Percentiles rank a stretch among this genome's conserved stretches.
Conservation (phyloP, 2,797 vertebrate genomes). For the Calcarius lapponicus region DNA sequence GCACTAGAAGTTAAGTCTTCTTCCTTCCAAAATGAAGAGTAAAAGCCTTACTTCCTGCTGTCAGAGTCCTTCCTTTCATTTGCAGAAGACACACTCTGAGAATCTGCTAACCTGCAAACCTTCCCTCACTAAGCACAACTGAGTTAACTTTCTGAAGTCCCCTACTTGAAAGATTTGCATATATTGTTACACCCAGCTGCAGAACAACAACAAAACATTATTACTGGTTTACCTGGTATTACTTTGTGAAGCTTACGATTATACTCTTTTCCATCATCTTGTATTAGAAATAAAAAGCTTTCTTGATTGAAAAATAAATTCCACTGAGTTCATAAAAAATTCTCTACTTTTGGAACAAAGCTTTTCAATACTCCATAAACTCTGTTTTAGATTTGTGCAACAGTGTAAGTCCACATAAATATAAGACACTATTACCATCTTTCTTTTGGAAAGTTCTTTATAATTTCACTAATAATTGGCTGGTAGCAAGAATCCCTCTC, state of each 20-base stretch:
- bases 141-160: neutral
- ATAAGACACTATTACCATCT: conserved; percentile 83
- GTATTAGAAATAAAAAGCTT: neutral
- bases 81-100: neutral
- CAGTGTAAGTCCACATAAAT: neutral
- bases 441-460: conserved; percentile 91
- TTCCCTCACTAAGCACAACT: neutral
- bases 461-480: conserved; percentile 93
- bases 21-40: neutral
- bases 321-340: neutral
- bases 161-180: neutral
- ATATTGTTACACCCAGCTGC: neutral
- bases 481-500: conserved; percentile 95
- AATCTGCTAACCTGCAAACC: neutral
- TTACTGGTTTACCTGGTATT: neutral
- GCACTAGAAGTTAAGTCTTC: neutral
- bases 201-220: neutral
- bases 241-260: neutral
- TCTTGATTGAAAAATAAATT: neutral
- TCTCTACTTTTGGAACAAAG: neutral
- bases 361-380: neutral
- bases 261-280: neutral
- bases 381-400: neutral
- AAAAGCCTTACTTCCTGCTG: neutral
- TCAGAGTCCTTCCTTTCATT: neutral